Conservation (phyloP, 2,797 vertebrate species). For the Phalloptychus januarius region DNA sequence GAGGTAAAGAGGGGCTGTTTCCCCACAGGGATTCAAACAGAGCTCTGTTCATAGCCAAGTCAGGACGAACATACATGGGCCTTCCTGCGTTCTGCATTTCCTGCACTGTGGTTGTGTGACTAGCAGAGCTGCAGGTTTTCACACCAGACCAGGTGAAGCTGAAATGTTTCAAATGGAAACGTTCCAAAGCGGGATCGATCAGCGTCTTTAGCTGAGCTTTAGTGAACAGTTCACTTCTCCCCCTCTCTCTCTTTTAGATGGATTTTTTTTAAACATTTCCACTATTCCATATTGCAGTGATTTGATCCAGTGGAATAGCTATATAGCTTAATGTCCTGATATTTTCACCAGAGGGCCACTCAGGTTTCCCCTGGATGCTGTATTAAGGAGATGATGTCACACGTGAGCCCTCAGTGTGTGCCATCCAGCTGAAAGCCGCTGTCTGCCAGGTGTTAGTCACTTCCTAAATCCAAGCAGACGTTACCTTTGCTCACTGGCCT, state of each 20-base stretch:
- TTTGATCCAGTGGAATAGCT: not conserved
- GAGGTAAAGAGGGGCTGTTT: constrained; percentile 34
- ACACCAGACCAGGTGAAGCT: constrained; percentile 59
- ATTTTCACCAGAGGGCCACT: not conserved
- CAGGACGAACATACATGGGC: constrained; percentile 71
- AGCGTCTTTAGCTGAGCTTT: constrained; percentile 22
- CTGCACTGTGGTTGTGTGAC: constrained; percentile 43
- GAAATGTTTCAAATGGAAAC: constrained; percentile 36
- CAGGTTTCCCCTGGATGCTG: constrained; percentile 1
- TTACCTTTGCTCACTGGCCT: constrained; percentile 21
- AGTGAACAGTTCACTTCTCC: not conserved
- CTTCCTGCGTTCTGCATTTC: constrained; percentile 68
- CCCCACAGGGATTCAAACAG: constrained; percentile 69
- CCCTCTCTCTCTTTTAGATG: not conserved
- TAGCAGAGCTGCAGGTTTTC: constrained; percentile 58
- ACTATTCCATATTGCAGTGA: not conserved
- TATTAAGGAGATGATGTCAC: constrained; percentile 7
- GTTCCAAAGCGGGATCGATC: constrained; percentile 35
- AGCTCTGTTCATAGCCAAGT: constrained; percentile 70
- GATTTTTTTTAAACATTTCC: not conserved
- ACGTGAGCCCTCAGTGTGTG: constrained; percentile 38
- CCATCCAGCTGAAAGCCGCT: constrained; percentile 31
- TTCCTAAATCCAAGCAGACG: constrained; percentile 42
- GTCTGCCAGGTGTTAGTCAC: constrained; percentile 39
- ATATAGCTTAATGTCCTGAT: not conserved